Evolutionary conservation across 2,113 vertebrate species (phyloP), one percentile per base, ranked within the genome.

Genomic region (Erpornis zantholeuca): DNA sequence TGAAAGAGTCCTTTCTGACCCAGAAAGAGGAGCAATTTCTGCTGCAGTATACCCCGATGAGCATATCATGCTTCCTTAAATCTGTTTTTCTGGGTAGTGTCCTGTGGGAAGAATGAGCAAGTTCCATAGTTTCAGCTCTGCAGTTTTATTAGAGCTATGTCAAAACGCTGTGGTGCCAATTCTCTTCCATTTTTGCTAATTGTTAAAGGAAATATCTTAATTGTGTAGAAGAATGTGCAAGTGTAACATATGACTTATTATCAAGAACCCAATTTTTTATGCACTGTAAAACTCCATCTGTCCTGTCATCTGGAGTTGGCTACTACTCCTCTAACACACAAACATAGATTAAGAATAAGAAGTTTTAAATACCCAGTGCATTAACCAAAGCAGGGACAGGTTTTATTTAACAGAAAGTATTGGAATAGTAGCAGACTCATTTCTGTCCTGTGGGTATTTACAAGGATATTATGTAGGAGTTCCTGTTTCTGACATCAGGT

Each of bases 251-350:
- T 50, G 95, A 97, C 68, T 96, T 96, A 95, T 93, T 96, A 88
- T 83, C 1, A 2, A 96, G 93, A 94, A 93, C 87, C 76, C 10
- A 10, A 7, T 92, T 96, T 94, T 96, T 92, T 68, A 82, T 86
- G 87, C 70, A 82, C 83, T 50, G 59, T 96, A 93, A 93, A 97
- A 95, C 86, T 97, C 97, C 95, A 96, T 97, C 97, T 97, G 97
- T 97, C 94, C 90, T 6, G 0, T 97, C 97, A 95, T 97, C 95
- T 96, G 94, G 89, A 97, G 91, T 90, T 97, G 96, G 97, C 95
- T 96, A 94, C 72, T 94, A 72, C 50, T 94, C 68, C 54, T 84
- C 47, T 94, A 96, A 69, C 76, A 92, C 80, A 88, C 23, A 81
- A 90, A 91, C 2, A 22, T 69, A 86, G 65, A 95, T 60, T 82